These are phyloP conservation scores for Lepidochrysops patricia DNA, from an alignment of 2,888 invertebrate genomes.

Conservation along the genomic window DNA sequence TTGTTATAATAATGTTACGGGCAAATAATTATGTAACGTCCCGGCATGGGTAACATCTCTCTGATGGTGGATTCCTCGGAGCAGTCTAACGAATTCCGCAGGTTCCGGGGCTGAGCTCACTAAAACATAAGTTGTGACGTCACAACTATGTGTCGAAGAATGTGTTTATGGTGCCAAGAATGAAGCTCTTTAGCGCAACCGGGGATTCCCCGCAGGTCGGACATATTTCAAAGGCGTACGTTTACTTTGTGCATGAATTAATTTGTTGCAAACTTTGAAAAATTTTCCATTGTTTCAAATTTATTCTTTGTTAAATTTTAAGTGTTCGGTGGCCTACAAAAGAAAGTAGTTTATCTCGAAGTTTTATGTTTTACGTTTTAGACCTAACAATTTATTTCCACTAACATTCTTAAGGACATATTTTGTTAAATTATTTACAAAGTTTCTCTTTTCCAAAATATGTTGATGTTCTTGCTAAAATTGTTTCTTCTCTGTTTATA, in stretches of 20 bases:
- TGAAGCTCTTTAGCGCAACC: conserved; percentile 52
- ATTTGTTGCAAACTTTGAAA: conserved; percentile 19
- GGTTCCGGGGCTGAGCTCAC: conserved; percentile 49
- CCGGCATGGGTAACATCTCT: conserved; percentile 39
- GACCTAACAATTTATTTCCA: not conserved
- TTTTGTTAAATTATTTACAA: too few species aligned
- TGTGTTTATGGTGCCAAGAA: conserved; percentile 70
- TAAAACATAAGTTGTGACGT: conserved; percentile 57
- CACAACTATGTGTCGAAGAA: conserved; percentile 71
- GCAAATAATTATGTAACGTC: conserved; percentile 50
- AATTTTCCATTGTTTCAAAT: conserved; percentile 15
- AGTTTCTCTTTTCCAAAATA: too few species aligned
- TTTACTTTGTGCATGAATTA: conserved; percentile 25
- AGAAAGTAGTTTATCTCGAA: not conserved
- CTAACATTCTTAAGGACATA: not conserved
- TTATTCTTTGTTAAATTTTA: conserved; percentile 2
- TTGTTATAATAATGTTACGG: conserved; percentile 48
- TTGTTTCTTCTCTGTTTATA: too few species aligned
- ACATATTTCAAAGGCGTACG: conserved; percentile 20
- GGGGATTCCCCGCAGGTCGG: conserved; percentile 31
- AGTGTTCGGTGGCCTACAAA: not conserved
- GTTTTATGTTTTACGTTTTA: not conserved
- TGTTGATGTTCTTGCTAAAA: too few species aligned
- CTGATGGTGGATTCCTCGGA: conserved; percentile 48
- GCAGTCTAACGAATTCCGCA: conserved; percentile 55